Percentiles rank a stretch among this genome's conserved stretches.
These are phyloP conservation scores for Brachionus rotundiformis DNA, from an alignment of 1,140 invertebrate genomes.

Conservation along the genomic window DNA sequence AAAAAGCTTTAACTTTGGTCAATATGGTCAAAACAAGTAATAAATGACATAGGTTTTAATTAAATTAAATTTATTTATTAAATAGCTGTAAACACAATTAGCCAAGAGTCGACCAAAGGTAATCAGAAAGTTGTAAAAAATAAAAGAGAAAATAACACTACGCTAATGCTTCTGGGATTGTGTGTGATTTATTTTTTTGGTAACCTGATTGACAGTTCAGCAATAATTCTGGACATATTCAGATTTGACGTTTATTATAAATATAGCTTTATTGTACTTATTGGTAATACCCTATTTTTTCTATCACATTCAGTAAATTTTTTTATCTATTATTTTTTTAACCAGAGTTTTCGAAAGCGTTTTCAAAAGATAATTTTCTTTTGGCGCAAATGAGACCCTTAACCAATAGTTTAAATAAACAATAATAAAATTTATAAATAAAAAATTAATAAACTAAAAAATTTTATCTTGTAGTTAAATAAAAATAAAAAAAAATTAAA, in stretches of 20 bases:
- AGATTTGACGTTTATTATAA: slow-evolving; percentile 6
- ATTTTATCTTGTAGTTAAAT: no score
- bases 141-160: slow-evolving; percentile 18
- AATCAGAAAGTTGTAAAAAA: background rate
- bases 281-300: slow-evolving; percentile 33
- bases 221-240: slow-evolving; percentile 16
- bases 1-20: background rate
- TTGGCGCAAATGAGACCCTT: background rate
- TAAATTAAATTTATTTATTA: background rate
- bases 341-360: slow-evolving; percentile 16
- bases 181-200: slow-evolving; percentile 38
- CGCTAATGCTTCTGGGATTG: background rate
- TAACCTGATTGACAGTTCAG: background rate
- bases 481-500: background rate
- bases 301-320: slow-evolving; percentile 26
- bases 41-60: background rate
- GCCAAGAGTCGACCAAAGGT: background rate
- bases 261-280: background rate
- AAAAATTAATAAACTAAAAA: no score
- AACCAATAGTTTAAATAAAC: no score
- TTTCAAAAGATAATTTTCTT: slow-evolving; percentile 5
- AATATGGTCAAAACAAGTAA: slow-evolving; percentile 21
- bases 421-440: no score
- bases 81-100: background rate
- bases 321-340: slow-evolving; percentile 36